Evolutionary conservation across 1,140 invertebrate genomes (phyloP), one percentile per base, ranked within the genome.

Genomic region (Lethrus apterus): DNA sequence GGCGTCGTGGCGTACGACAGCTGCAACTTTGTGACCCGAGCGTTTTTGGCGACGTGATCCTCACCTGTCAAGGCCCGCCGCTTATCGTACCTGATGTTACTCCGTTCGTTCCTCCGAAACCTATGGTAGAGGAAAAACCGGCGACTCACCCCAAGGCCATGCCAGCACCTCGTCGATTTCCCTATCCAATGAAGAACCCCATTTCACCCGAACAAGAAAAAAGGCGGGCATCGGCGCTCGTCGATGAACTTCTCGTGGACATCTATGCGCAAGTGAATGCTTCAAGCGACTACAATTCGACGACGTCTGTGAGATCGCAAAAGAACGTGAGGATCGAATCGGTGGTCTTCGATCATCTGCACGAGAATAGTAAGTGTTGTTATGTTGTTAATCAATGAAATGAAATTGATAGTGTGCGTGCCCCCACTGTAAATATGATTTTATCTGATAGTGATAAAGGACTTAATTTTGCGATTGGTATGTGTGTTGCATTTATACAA

Each of bases 241-340:
- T 65, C 5, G 61, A 65, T 26, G 52, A 65, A 44, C 51, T 65
- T 7, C 43, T 65, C 1, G 26, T 63, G 45, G 58, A 65, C 15
- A 63, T 65, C 47, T 56, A 63, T 44, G 53, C 50, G 35, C 56
- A 51, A 41, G 24, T 45, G 4, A 51, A 57, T n/a, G 48, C 44
- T 18, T 42, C 18, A 14, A 36, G 42, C 4, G 61, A 62, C 45
- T 65, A 63, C 38, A 62, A 60, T 46, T 65, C 63, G 1, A 46
- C 48, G 1, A 62, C 63, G 0, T 63, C 61, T 10, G 52, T 50
- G 2, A 63, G 56, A 35, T 62, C 59, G n/a, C 59, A 60, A 20
- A 58, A 43, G 14, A 57, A 49, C 23, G 40, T 48, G 17, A 51
- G 50, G 17, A 30, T 55, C 1, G 54, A 57, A 15, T 14, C 19